A percentile compares a stretch with the other conserved stretches of the same genome.
These are phyloP conservation scores for Erebia epiphron DNA, from an alignment of 2,888 invertebrate genomes.

Conservation along the genomic window DNA sequence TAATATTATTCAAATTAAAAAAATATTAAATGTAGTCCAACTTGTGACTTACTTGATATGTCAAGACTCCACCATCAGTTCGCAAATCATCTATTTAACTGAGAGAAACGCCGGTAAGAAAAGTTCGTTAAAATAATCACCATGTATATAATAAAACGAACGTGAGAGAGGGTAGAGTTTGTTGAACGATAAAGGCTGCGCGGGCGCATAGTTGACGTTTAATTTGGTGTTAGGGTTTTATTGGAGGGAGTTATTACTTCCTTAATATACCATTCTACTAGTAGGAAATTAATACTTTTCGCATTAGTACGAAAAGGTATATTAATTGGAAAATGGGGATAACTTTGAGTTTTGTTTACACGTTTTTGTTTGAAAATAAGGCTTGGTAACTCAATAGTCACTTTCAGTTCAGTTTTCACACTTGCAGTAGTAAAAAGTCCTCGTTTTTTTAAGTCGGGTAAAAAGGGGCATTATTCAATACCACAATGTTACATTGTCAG, in stretches of 20 bases:
- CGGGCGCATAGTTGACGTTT: conserved; percentile 55
- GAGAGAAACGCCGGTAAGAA: too few species aligned
- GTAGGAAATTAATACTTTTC: conserved; percentile 21
- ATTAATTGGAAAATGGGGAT: conserved; percentile 10
- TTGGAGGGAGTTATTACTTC: conserved; percentile 64
- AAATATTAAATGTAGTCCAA: too few species aligned
- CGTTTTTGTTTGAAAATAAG: too few species aligned
- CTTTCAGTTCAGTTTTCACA: too few species aligned
- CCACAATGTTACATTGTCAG: conserved; percentile 13
- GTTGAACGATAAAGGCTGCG: conserved; percentile 69
- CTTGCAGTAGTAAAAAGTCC: too few species aligned
- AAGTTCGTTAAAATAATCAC: not conserved
- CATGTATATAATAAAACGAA: not conserved
- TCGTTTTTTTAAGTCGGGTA: not conserved
- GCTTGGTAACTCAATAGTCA: too few species aligned
- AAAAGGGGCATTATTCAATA: conserved; percentile 2
- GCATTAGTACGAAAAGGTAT: conserved; percentile 21
- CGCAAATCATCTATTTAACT: too few species aligned
- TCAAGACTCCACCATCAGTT: too few species aligned
- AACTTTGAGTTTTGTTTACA: not conserved
- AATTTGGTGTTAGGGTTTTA: conserved; percentile 55
- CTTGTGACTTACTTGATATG: too few species aligned
- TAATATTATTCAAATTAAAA: too few species aligned
- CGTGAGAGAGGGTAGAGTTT: conserved; percentile 35
- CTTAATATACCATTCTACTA: conserved; percentile 43